Base-by-base conservation (phyloP, 2,888 invertebrate genomes). In the Tromatobia lineatoria region DNA sequence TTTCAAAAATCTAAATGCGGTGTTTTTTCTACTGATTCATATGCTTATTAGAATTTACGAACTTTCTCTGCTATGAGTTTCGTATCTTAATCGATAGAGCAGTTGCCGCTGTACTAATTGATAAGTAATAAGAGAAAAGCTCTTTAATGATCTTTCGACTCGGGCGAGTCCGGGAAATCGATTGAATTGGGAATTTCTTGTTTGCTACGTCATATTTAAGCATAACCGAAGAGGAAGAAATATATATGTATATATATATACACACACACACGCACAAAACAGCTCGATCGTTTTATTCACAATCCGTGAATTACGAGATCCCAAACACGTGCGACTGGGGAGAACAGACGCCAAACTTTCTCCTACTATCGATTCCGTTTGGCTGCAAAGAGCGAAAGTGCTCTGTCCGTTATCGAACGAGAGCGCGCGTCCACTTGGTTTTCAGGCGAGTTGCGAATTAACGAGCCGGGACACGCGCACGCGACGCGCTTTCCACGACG, bases 341-440 rank as follows among this genome's bases (percentile, higher is more conserved):
- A 42, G 34, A 82, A 47, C 47, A 75, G 67, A 74, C 45, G 67
- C 77, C 70, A 78, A 70, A 87, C 86, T 86, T 87, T 87, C 86
- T 84, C 86, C 82, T 76, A 75, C 82, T 85, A 87, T 87, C 83
- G 83, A 85, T 86, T 83, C 82, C 79, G 80, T 80, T 83, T 82
- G 20, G 80, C 47, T 57, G 42, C 80, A 83, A 87, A 85, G 79
- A 87, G 85, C 86, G 86, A 87, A 87, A 87, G 85, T 83, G 59
- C 71, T 29, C 69, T 45, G 64, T 67, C 59, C 75, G 76, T 82
- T 87, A 86, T 86, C 83, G 81, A 86, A 86, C 80, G 83, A 66
- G 74, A 70, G 73, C 83, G 79, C 76, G 80, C n/a, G 64, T 8
- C 64, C 64, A 42, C 64, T 64, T 38, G 64, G 64, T 38, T 85